These are phyloP conservation scores for Eurytoma adleriae DNA, from an alignment of 2,888 invertebrate species.

Conservation along the genomic window DNA sequence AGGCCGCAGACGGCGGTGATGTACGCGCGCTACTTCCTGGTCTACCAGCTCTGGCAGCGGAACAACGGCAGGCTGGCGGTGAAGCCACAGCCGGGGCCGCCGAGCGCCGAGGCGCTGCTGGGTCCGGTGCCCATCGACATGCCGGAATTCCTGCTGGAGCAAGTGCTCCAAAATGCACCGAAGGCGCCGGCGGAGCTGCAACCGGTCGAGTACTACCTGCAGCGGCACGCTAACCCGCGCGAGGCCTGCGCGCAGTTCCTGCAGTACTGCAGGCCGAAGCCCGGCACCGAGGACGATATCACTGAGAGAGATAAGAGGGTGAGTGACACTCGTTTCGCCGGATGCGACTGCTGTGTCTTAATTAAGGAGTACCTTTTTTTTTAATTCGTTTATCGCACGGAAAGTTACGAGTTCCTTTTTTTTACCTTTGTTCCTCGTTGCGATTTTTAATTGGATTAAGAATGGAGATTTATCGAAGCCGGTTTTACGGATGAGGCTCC, in stretches of 20 bases:
- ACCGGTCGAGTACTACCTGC: slow-evolving; percentile 57
- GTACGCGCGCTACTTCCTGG: slow-evolving; percentile 72
- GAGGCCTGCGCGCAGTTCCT: slow-evolving; percentile 51
- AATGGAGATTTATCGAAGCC: too few relatives aligned
- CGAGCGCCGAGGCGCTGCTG: slow-evolving; percentile 66
- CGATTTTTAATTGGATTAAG: too few relatives aligned
- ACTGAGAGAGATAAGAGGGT: slow-evolving; percentile 52
- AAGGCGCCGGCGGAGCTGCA: slow-evolving; percentile 57
- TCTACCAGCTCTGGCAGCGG: slow-evolving; percentile 72
- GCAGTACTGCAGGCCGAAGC: slow-evolving; percentile 17
- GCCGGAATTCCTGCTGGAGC: slow-evolving; percentile 64
- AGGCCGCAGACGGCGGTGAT: slow-evolving; percentile 66
- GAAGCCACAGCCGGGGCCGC: slow-evolving; percentile 69
- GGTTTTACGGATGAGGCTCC: too few relatives aligned
- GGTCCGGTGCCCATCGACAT: slow-evolving; percentile 65
- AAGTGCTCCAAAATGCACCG: slow-evolving; percentile 65
- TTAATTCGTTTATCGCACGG: too few relatives aligned
- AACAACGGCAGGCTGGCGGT: slow-evolving; percentile 66
- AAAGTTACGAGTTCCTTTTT: too few relatives aligned
- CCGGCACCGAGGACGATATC: slow-evolving; percentile 15
- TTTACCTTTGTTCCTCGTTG: background rate
- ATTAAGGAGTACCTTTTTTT: too few relatives aligned
- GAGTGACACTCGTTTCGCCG: slow-evolving; percentile 20
- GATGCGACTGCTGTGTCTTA: too few relatives aligned
- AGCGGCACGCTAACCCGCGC: slow-evolving; percentile 57